Evolutionary conservation across 2,113 vertebrate genomes (phyloP).

Genomic region (Rafetus swinhoei): DNA sequence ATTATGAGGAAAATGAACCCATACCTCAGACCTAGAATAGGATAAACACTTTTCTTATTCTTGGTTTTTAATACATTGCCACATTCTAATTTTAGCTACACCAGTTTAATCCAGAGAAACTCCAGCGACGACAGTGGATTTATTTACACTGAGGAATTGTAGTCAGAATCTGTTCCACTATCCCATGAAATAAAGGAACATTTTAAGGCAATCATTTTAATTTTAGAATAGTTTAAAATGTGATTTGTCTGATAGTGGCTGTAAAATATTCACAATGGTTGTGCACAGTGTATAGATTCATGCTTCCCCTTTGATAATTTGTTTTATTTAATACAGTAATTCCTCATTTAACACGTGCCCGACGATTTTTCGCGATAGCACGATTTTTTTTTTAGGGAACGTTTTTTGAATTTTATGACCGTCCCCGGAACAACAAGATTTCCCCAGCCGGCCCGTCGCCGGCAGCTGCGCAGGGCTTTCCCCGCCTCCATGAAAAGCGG

Average conservation of each 20-base stretch:
- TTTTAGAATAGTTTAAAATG: background rate
- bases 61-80: background rate
- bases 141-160: background rate
- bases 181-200: background rate
- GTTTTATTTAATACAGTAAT: accelerated
- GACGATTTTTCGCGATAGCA: too few species aligned
- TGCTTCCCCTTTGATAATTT: background rate
- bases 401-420: too few species aligned
- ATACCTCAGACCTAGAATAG: background rate
- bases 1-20: background rate
- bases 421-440: too few species aligned
- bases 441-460: too few species aligned
- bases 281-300: background rate
- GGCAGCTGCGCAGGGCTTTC: too few species aligned
- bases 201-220: background rate
- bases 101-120: background rate
- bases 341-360: too few species aligned
- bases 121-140: background rate
- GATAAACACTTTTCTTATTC: background rate
- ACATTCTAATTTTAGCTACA: background rate
- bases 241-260: background rate
- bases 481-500: too few species aligned
- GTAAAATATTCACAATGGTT: background rate
- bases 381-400: too few species aligned
- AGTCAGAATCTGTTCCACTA: background rate